Evolutionary conservation across 2,888 invertebrate species (phyloP).

Genomic region (Liopterus haemorrhoidalis): DNA sequence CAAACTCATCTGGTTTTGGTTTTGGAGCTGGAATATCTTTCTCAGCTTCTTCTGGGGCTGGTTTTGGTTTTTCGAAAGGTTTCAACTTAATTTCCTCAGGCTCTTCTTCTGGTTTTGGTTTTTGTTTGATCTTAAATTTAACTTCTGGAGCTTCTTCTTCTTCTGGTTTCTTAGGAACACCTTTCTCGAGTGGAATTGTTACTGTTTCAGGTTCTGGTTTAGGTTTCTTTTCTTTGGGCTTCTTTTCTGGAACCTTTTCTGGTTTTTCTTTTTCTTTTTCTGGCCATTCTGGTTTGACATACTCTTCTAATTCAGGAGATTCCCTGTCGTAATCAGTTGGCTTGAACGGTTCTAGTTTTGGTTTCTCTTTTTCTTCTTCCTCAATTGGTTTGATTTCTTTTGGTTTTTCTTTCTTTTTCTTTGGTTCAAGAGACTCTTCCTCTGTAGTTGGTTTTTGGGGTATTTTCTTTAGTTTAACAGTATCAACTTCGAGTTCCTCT

Average conservation of each 20-base stretch:
- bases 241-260: constrained; percentile 39
- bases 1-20: constrained; percentile 26
- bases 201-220: constrained; percentile 45
- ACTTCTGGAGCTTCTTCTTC: constrained; percentile 43
- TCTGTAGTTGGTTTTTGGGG: constrained; percentile 32
- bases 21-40: constrained; percentile 23
- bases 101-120: constrained; percentile 38
- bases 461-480: constrained; percentile 30
- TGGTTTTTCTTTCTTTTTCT: constrained; percentile 36
- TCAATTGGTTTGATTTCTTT: constrained; percentile 34
- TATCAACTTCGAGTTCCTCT: constrained; percentile 32
- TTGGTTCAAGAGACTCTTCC: constrained; percentile 41
- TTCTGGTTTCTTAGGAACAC: constrained; percentile 41
- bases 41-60: constrained; percentile 23
- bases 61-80: constrained; percentile 38
- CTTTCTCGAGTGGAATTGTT: constrained; percentile 41
- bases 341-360: constrained; percentile 30
- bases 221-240: constrained; percentile 37
- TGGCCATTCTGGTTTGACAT: constrained; percentile 39
- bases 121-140: constrained; percentile 40
- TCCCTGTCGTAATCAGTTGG: constrained; percentile 31
- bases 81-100: constrained; percentile 42
- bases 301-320: constrained; percentile 29
- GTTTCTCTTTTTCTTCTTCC: constrained; percentile 28
- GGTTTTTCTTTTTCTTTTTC: constrained; percentile 42